Percentiles rank a stretch among this genome's conserved stretches.
Conservation (phyloP, 2,113 vertebrate species). For the Cariama cristata region DNA sequence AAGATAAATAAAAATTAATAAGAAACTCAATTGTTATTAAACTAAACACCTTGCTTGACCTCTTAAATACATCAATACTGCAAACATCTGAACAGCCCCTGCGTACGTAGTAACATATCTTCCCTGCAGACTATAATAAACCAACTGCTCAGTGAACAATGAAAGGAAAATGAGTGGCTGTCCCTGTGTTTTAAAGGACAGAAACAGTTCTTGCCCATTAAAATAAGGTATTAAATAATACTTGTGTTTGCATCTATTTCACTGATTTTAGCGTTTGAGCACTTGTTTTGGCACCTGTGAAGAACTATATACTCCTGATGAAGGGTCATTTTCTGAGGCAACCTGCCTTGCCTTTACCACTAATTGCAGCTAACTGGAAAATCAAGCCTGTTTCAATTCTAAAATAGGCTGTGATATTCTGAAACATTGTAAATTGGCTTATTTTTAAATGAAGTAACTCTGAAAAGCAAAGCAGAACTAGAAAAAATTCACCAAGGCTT, state of each 20-base stretch:
- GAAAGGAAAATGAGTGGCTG: conserved; percentile 7
- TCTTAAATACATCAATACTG: not conserved
- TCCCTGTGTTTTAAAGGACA: not conserved
- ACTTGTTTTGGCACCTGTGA: not conserved
- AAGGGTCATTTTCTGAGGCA: not conserved
- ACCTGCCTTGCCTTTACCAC: not conserved
- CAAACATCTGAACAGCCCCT: not conserved
- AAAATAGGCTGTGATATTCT: not conserved
- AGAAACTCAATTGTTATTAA: not conserved
- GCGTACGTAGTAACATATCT: fast-evolving
- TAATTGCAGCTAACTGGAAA: conserved; percentile 6
- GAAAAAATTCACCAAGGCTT: not conserved
- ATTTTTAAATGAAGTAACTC: not conserved
- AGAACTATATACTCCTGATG: not conserved
- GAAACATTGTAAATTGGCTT: not conserved
- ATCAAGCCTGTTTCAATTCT: not conserved
- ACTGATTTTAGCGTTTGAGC: not conserved
- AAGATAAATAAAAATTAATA: not conserved
- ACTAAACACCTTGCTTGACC: not conserved
- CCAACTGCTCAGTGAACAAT: not conserved
- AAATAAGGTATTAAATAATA: not conserved
- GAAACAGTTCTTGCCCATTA: not conserved
- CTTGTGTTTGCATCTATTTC: not conserved
- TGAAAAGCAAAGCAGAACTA: not conserved
- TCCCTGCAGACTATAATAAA: not conserved